A percentile compares a stretch with the other conserved stretches of the same genome.
Conservation (phyloP, 2,888 invertebrate genomes). For the Aelia acuminata region DNA sequence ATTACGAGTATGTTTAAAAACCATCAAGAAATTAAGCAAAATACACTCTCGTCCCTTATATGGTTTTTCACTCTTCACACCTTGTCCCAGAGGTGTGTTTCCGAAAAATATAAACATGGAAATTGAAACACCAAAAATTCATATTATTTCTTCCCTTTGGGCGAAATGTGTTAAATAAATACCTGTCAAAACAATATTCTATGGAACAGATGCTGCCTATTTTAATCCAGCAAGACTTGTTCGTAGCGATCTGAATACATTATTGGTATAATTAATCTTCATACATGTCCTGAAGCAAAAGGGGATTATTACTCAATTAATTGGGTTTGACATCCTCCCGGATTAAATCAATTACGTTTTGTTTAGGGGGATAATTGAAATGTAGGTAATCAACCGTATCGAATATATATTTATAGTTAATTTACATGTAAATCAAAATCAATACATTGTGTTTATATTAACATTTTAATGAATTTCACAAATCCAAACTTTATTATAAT, state of each 20-base stretch:
- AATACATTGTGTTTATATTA: background rate
- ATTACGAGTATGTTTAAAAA: too few relatives aligned
- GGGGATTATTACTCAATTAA: background rate
- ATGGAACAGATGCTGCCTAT: background rate
- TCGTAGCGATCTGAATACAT: background rate
- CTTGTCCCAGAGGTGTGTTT: too few relatives aligned
- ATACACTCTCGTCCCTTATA: too few relatives aligned
- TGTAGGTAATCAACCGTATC: background rate
- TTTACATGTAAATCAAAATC: background rate
- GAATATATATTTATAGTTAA: background rate
- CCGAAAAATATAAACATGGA: too few relatives aligned
- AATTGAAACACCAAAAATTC: too few relatives aligned
- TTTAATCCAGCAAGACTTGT: background rate
- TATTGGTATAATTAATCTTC: conserved; percentile 16
- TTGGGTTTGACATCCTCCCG: background rate
- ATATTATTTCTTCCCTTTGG: too few relatives aligned
- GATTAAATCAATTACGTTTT: background rate
- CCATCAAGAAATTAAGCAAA: too few relatives aligned
- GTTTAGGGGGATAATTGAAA: background rate
- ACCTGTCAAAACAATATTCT: background rate
- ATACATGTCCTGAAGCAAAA: background rate
- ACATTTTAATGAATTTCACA: too few relatives aligned
- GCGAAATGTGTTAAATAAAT: too few relatives aligned
- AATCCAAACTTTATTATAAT: too few relatives aligned
- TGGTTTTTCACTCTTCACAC: too few relatives aligned